Base-by-base conservation (phyloP, 2,888 invertebrate species). In the Agrilus cyanescens region DNA sequence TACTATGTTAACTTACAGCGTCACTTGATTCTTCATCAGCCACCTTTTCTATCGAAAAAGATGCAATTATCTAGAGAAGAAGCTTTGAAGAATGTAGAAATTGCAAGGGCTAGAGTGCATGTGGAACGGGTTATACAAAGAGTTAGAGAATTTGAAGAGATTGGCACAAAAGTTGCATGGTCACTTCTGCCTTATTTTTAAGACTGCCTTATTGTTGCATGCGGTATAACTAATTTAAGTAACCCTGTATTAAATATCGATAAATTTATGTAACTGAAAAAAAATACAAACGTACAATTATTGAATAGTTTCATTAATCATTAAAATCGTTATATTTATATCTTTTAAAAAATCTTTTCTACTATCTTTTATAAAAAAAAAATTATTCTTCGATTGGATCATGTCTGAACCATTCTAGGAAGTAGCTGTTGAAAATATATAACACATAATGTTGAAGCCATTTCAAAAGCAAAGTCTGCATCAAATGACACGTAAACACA, bases 221-320 rank as follows among this genome's bases (percentile, higher is more conserved):
- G 38, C 39, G 43, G 34, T 6, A 38, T 43, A 15, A 35, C 39
- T n/a, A 43, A 43, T 38, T 12, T 43, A 4, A 16, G 29, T 29
- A 14, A 2, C n/a, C 29, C 38, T 5, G 35, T 43, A n/a, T 34
- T 43, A 29, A 16, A 5, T n/a, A 29, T 37, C 25, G 32, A 37
- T 37, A 42, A 37, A 37, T 42, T 42, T 42, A 5, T n/a, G 37
- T 4, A 15, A 31, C 8, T 8, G 32, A 4, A 12, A 4, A 3
- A 30, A 37, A n/a, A n/a, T n/a, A n/a, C n/a, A n/a, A n/a, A n/a
- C n/a, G n/a, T n/a, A n/a, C n/a, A n/a, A n/a, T n/a, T n/a, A n/a
- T n/a, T n/a, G n/a, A n/a, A n/a, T n/a, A n/a, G n/a, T n/a, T n/a
- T n/a, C n/a, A n/a, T n/a, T n/a, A n/a, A n/a, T n/a, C n/a, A n/a